Evolutionary conservation across 2,888 invertebrate species (phyloP).

Genomic region (Hyalella azteca): DNA sequence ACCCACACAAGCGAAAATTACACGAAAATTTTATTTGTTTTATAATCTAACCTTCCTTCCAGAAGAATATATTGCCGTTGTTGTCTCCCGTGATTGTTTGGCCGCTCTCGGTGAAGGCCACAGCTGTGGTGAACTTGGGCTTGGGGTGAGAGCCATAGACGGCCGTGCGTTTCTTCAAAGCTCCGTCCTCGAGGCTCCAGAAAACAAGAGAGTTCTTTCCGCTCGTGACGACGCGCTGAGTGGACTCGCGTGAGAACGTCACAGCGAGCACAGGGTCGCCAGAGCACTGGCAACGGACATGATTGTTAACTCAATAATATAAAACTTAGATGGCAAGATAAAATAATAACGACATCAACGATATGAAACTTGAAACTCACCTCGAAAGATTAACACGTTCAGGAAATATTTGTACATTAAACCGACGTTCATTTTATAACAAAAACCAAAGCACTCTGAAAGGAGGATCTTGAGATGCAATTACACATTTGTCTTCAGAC

Average conservation of each 20-base stretch:
- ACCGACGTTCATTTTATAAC: too few species aligned
- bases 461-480: too few species aligned
- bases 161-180: conserved; percentile 65
- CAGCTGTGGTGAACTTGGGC: conserved; percentile 88
- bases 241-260: conserved; percentile 89
- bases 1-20: too few species aligned
- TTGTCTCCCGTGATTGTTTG: conserved; percentile 87
- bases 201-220: conserved; percentile 69
- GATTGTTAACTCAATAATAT: too few species aligned
- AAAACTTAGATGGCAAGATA: too few species aligned
- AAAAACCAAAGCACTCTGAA: too few species aligned
- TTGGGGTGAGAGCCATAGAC: conserved; percentile 87
- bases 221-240: conserved; percentile 83
- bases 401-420: too few species aligned
- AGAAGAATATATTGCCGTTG: conserved; percentile 85
- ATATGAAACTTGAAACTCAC: too few species aligned
- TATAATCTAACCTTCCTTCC: conserved; percentile 75
- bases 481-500: too few species aligned
- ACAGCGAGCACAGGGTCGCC: conserved; percentile 88
- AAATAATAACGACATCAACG: too few species aligned
- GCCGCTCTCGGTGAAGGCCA: conserved; percentile 84
- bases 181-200: conserved; percentile 46
- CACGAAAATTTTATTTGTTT: neutral
- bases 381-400: too few species aligned
- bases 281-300: conserved; percentile 88